Conservation (phyloP, 2,113 vertebrate genomes). For the Pseudorhombus dupliciocellatus region DNA sequence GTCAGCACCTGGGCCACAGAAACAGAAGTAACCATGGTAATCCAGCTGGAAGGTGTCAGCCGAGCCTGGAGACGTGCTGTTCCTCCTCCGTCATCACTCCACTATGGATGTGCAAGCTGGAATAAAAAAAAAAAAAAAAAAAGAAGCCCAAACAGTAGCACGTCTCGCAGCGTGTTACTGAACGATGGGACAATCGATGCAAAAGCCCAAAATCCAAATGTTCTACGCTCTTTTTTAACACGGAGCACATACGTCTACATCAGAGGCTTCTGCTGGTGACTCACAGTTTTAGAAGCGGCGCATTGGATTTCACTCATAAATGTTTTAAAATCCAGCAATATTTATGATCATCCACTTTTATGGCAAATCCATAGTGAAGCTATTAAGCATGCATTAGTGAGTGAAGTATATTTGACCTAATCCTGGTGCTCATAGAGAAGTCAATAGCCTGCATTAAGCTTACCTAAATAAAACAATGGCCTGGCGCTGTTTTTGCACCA, state of each 20-base stretch:
- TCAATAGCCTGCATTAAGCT: constrained; percentile 76
- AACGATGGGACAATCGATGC: constrained; percentile 27
- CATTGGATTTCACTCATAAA: constrained; percentile 78
- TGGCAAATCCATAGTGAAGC: constrained; percentile 76
- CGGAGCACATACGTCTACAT: constrained; percentile 32
- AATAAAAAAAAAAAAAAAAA: constrained; percentile 29
- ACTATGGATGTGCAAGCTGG: constrained; percentile 29
- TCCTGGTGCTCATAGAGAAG: constrained; percentile 71
- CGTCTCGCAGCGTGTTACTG: constrained; percentile 24
- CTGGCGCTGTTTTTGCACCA: constrained; percentile 50
- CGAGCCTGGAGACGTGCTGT: constrained; percentile 22
- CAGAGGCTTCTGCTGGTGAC: constrained; percentile 13
- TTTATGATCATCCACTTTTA: constrained; percentile 76
- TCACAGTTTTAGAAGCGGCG: constrained; percentile 49
- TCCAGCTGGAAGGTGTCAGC: constrained; percentile 46
- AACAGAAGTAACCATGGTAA: constrained; percentile 42
- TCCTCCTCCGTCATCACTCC: constrained; percentile 43
- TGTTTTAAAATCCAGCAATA: constrained; percentile 76
- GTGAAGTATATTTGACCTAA: constrained; percentile 75
- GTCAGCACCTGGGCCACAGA: constrained; percentile 34
- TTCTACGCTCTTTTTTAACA: constrained; percentile 47
- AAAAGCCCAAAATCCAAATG: constrained; percentile 52
- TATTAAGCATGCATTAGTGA: constrained; percentile 80
- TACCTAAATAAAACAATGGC: constrained; percentile 72
- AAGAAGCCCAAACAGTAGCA: constrained; percentile 50